Conservation (phyloP, 2,113 vertebrate genomes). For the Pituophis catenifer region DNA sequence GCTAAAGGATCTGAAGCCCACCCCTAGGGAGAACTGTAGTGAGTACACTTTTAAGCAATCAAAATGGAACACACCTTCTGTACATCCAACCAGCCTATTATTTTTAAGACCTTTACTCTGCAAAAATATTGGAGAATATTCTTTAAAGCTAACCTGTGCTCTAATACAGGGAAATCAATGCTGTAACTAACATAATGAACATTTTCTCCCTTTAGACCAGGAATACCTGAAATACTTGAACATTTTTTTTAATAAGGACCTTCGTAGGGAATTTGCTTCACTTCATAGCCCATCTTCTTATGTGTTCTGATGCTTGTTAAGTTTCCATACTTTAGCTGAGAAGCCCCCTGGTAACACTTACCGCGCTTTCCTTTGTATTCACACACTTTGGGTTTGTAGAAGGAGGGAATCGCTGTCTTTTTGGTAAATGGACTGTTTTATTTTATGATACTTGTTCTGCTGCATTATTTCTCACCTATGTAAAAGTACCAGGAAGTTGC, state of each 20-base stretch:
- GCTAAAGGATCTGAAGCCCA: no score
- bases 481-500: background rate
- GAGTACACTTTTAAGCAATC: background rate
- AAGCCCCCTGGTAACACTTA: background rate
- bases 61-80: background rate
- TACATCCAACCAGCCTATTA: background rate
- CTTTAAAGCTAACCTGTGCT: background rate
- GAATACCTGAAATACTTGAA: background rate
- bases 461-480: background rate
- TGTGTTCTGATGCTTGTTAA: background rate
- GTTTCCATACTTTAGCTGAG: background rate
- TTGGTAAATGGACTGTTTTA: background rate
- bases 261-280: background rate
- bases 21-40: background rate
- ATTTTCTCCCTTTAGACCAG: background rate
- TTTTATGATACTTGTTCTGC: background rate
- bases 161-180: background rate
- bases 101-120: background rate
- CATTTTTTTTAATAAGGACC: background rate
- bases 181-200: background rate
- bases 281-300: background rate
- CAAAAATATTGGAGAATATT: background rate
- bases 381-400: background rate
- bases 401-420: background rate
- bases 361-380: background rate